Base-by-base conservation (phyloP, 64 coral and sea anemone species). In the Anthopleura sola region DNA sequence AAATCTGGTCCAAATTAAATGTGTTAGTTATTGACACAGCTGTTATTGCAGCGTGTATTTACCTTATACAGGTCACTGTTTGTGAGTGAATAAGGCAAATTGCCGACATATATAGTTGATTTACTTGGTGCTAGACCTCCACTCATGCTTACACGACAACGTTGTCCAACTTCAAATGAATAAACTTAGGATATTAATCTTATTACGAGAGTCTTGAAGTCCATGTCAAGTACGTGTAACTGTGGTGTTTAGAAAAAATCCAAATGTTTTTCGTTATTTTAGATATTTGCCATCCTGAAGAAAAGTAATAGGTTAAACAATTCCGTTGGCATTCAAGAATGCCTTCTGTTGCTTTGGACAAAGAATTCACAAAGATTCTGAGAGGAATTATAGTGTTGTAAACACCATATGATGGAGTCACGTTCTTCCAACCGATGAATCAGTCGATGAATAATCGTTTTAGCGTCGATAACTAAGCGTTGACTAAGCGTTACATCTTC, bases 21-120 rank as follows among this genome's bases (percentile, higher is more conserved):
- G 55, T n/a, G 21, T 66, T 66, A 23, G 60, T 1, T 66, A 7
- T 66, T 66, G 5, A 26, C n/a, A 66, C 60, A 66, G 60, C 60
- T 66, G 66, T 4, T 31, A 34, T 33, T 1, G 24, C 49, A 84
- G 26, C 54, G 51, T 81, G 56, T 77, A 11, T 49, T 53, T 83
- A 99, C 97, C 97, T 99, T 99, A 56, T 99, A 93, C 36, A 99
- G 86, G 48, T 99, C 97, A 92, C 85, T 99, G 75, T 99, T 99
- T 26, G 97, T 99, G 21, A 99, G 87, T 24, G 97, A 99, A 58
- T 95, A 99, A 19, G 97, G 97, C 48, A 99, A 71, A 68, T 99
- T 99, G 49, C 97, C 97, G 33, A 99, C 97, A 90, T 99, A 99
- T 28, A 99, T 66, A 23, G 97, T 99, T 46, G 97, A 99, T 40